Conservation (phyloP, 2,888 invertebrate species). For the Onthophagus sagittarius region DNA sequence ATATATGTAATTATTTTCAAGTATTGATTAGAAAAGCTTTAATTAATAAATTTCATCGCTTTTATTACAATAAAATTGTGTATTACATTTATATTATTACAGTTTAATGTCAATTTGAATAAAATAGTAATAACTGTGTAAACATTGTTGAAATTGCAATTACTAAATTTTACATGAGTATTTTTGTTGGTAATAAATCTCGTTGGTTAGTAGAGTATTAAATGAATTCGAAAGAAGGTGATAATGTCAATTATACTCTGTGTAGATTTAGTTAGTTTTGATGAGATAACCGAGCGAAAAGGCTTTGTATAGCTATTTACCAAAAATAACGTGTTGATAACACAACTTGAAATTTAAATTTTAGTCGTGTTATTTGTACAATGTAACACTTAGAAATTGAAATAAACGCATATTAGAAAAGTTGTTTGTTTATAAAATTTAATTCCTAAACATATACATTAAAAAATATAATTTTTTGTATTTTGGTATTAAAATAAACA, state of each 20-base stretch:
- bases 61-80: no score
- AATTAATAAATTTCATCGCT: not conserved
- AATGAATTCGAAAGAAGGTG: not conserved
- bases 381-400: not conserved
- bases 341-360: not conserved
- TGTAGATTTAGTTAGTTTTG: not conserved
- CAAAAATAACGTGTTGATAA: not conserved
- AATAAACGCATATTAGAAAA: not conserved
- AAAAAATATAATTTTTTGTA: no score
- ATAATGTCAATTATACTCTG: not conserved
- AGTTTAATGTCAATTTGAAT: not conserved
- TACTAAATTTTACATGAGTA: not conserved
- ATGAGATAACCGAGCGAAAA: not conserved
- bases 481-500: conserved; percentile 22
- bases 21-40: not conserved
- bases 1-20: not conserved
- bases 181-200: not conserved
- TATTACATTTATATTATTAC: not conserved
- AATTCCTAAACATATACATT: no score
- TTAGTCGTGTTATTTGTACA: not conserved
- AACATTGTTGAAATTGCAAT: not conserved
- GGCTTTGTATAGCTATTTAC: not conserved
- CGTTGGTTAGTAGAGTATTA: not conserved
- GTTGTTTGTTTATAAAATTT: not conserved
- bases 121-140: not conserved